Conservation (phyloP, 2,797 vertebrate genomes). For the Chaetodon trifasciatus region DNA sequence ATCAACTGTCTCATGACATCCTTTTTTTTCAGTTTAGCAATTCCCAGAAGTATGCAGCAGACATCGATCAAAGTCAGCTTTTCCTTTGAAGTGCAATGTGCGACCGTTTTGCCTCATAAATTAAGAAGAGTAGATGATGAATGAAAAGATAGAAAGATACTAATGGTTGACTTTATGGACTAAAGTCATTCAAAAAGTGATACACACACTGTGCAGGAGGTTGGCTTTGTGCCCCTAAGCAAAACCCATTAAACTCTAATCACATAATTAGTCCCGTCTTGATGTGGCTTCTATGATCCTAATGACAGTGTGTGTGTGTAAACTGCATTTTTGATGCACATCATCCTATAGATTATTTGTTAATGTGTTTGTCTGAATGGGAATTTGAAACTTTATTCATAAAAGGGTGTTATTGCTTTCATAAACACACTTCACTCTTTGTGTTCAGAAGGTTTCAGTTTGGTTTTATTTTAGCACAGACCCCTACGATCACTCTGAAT, state of each 20-base stretch:
- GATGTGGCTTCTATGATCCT: not conserved
- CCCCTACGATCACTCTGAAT: not conserved
- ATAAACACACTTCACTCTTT: not conserved
- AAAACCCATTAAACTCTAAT: slow-evolving; percentile 1
- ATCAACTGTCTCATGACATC: not conserved
- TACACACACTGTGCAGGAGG: not conserved
- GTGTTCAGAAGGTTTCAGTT: not conserved
- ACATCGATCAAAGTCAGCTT: not conserved
- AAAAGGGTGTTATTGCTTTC: not conserved
- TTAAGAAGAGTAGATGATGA: not conserved
- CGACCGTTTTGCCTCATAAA: not conserved
- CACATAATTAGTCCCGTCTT: not conserved
- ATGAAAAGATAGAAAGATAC: not conserved
- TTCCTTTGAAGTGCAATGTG: not conserved
- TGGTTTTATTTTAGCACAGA: not conserved
- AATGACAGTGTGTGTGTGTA: not conserved
- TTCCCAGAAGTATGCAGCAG: not conserved
- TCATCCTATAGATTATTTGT: not conserved
- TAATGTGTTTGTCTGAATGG: not conserved
- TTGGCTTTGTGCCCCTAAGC: not conserved
- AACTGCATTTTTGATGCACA: not conserved
- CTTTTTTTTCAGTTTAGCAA: slow-evolving; percentile 1
- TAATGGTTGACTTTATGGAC: not conserved
- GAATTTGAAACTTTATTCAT: not conserved
- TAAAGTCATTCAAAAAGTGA: not conserved